Evolutionary conservation across 1,140 invertebrate species (phyloP).

Genomic region (Acyrthosiphon pisum): DNA sequence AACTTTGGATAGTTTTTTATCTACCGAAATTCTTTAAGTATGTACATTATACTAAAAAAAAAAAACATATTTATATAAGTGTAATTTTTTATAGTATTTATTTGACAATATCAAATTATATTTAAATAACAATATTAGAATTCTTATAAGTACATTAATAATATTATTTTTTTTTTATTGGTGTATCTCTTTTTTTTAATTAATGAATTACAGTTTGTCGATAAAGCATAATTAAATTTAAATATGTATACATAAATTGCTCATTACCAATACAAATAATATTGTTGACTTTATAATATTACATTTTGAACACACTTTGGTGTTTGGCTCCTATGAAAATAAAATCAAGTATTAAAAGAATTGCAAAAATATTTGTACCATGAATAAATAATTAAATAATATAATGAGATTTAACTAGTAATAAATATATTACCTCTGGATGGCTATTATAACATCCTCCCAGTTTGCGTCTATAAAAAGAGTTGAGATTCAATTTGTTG

Average conservation of each 20-base stretch:
- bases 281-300: not conserved
- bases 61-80: not conserved
- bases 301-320: conserved; percentile 43
- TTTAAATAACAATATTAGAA: not conserved
- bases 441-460: conserved; percentile 79
- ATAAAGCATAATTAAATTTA: not conserved
- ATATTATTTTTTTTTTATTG: not conserved
- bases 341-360: not conserved
- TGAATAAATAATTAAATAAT: not conserved
- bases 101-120: not conserved
- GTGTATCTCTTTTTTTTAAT: not conserved
- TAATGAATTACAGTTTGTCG: not conserved
- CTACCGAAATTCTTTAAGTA: conserved; percentile 34
- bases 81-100: not conserved
- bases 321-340: conserved; percentile 41
- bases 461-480: conserved; percentile 71
- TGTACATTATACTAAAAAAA: not conserved
- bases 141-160: conserved; percentile 2
- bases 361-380: not conserved
- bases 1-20: conserved; percentile 50
- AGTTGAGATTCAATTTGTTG: conserved; percentile 76
- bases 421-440: conserved; percentile 66
- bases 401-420: not conserved
- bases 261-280: not conserved
- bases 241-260: conserved; percentile 30